Conservation (phyloP, 1,140 invertebrate genomes). For the Solenopsis invicta region DNA sequence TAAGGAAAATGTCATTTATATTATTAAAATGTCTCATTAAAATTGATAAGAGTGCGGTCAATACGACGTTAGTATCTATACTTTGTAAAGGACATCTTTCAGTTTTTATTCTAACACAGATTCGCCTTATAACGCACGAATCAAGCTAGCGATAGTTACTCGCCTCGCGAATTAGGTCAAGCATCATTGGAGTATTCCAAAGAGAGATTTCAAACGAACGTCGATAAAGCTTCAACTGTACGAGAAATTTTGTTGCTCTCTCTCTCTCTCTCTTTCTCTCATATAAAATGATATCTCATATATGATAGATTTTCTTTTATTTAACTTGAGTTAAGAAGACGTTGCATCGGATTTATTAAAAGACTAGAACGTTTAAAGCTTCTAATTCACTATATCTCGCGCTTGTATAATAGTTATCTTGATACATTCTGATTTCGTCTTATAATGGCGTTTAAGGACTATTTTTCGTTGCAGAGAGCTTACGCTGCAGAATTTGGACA, state of each 20-base stretch:
- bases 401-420: neutral
- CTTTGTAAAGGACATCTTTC: constrained; percentile 36
- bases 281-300: neutral
- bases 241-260: constrained; percentile 18
- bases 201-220: constrained; percentile 11
- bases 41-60: constrained; percentile 20
- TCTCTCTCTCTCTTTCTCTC: no score
- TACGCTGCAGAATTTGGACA: constrained; percentile 8
- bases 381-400: neutral
- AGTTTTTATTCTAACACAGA: neutral
- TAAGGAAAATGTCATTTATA: constrained; percentile 6
- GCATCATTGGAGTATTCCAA: constrained; percentile 5
- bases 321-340: neutral
- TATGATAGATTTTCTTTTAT: neutral
- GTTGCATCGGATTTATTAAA: neutral
- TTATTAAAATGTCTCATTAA: constrained; percentile 52
- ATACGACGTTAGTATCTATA: neutral
- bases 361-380: neutral
- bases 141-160: neutral
- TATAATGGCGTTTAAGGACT: constrained; percentile 7
- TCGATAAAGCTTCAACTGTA: neutral
- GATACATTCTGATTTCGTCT: neutral
- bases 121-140: neutral
- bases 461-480: neutral
- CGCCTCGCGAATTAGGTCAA: constrained; percentile 8